Percentiles rank a stretch among this genome's conserved stretches.
Conservation (phyloP, 2,797 vertebrate species). For the Neoniphon sammara region DNA sequence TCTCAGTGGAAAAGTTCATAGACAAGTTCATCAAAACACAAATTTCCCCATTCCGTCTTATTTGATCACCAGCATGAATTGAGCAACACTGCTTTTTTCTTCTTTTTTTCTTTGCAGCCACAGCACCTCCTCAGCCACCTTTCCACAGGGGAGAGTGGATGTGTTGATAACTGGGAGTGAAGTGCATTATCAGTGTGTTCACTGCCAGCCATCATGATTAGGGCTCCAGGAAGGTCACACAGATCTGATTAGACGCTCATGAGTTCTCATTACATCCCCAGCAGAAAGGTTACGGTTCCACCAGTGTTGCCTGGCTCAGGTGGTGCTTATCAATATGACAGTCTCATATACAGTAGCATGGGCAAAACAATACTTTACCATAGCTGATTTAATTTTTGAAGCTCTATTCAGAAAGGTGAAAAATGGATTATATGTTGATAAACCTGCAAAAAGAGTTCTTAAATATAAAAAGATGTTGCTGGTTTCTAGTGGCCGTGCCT, state of each 20-base stretch:
- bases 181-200: slow-evolving; percentile 83
- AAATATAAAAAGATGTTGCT: slow-evolving; percentile 65
- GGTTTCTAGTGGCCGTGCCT: slow-evolving; percentile 66
- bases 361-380: slow-evolving; percentile 30
- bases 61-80: slow-evolving; percentile 64
- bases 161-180: slow-evolving; percentile 80
- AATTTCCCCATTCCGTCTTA: slow-evolving; percentile 21
- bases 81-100: slow-evolving; percentile 32
- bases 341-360: slow-evolving; percentile 6
- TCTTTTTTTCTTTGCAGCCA: slow-evolving; percentile 7
- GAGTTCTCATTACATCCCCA: slow-evolving; percentile 77
- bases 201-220: slow-evolving; percentile 81
- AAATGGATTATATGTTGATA: slow-evolving; percentile 50
- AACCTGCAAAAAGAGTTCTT: slow-evolving; percentile 49
- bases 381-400: slow-evolving; percentile 60
- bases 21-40: slow-evolving; percentile 29
- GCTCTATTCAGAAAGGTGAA: slow-evolving; percentile 47
- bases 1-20: not conserved
- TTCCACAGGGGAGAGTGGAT: slow-evolving; percentile 73
- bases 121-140: slow-evolving; percentile 58
- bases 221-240: slow-evolving; percentile 76
- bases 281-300: slow-evolving; percentile 70
- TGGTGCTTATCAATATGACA: slow-evolving; percentile 46
- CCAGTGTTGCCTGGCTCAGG: slow-evolving; percentile 57
- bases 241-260: slow-evolving; percentile 82